Percentiles rank a stretch among this genome's conserved stretches.
Evolutionary conservation across 2,888 invertebrate species (phyloP).

Genomic region (Drosophila suboccidentalis): DNA sequence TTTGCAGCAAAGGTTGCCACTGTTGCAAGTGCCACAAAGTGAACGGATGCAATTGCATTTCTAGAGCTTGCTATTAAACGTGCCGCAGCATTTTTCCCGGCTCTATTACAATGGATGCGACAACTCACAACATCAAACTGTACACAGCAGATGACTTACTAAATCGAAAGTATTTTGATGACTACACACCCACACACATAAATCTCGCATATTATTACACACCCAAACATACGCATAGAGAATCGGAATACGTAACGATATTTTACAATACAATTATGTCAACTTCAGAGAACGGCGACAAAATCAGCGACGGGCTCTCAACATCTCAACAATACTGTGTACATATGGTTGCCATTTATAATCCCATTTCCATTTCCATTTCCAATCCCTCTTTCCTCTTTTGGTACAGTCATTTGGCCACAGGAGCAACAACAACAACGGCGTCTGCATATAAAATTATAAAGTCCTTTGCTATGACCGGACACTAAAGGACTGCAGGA

Average conservation of each 20-base stretch:
- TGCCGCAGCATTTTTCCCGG: constrained; percentile 13
- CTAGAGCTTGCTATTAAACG: constrained; percentile 18
- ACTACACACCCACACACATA: constrained; percentile 17
- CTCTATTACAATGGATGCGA: constrained; percentile 21
- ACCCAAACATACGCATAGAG: constrained; percentile 18
- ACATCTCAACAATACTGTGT: constrained; percentile 74
- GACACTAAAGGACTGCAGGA: constrained; percentile 3
- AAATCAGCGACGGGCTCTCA: constrained; percentile 72
- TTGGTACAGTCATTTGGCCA: constrained; percentile 23
- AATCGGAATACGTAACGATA: constrained; percentile 62
- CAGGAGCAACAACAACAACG: background rate
- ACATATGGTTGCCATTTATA: background rate
- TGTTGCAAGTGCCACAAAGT: constrained; percentile 17
- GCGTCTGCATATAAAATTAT: constrained; percentile 75
- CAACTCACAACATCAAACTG: background rate
- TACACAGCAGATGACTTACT: constrained; percentile 35
- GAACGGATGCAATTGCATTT: constrained; percentile 27
- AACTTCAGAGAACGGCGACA: constrained; percentile 54
- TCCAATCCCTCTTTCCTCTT: background rate
- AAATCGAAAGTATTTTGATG: constrained; percentile 59
- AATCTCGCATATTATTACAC: constrained; percentile 64
- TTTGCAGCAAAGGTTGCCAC: constrained; percentile 2
- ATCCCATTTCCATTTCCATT: constrained; percentile 4
- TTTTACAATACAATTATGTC: constrained; percentile 82
- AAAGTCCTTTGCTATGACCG: constrained; percentile 68